A percentile compares a stretch with the other conserved stretches of the same genome.
Conservation (phyloP, 2,888 invertebrate species). For the Ectemnius cavifrons region DNA sequence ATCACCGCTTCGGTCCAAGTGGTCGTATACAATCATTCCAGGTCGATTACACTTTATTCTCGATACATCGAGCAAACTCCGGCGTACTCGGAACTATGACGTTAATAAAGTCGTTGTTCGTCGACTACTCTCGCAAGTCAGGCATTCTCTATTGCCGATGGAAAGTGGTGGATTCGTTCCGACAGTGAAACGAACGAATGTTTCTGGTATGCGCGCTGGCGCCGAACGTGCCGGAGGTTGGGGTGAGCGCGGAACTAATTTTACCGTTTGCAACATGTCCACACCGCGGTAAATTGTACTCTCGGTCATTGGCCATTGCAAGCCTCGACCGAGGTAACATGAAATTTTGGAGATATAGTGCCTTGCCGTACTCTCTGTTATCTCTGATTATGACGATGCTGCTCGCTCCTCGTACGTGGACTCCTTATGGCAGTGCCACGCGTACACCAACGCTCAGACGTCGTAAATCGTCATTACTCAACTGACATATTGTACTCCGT, state of each 20-base stretch:
- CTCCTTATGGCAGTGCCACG: constrained; percentile 27
- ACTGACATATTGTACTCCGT: constrained; percentile 19
- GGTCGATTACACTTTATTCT: background rate
- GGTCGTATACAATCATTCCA: background rate
- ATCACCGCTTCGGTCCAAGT: background rate
- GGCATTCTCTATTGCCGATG: background rate
- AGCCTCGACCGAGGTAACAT: background rate
- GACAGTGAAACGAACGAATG: background rate
- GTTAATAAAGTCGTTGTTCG: background rate
- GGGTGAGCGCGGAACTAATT: background rate
- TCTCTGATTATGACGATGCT: constrained; percentile 19
- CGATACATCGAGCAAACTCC: background rate
- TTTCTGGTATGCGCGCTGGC: background rate
- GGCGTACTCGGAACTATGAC: background rate
- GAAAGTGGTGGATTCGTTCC: background rate
- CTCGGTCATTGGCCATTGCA: background rate
- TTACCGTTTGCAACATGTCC: background rate
- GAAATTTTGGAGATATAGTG: constrained; percentile 13
- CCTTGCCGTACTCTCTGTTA: background rate
- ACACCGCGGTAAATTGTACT: background rate
- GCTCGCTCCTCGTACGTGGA: constrained; percentile 2
- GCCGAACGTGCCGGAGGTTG: background rate
- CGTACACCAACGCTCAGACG: constrained; percentile 13
- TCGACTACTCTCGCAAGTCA: background rate
- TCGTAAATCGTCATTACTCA: constrained; percentile 45